Evolutionary conservation across 2,888 invertebrate species (phyloP).

Genomic region (Meiosimyza decipiens): DNA sequence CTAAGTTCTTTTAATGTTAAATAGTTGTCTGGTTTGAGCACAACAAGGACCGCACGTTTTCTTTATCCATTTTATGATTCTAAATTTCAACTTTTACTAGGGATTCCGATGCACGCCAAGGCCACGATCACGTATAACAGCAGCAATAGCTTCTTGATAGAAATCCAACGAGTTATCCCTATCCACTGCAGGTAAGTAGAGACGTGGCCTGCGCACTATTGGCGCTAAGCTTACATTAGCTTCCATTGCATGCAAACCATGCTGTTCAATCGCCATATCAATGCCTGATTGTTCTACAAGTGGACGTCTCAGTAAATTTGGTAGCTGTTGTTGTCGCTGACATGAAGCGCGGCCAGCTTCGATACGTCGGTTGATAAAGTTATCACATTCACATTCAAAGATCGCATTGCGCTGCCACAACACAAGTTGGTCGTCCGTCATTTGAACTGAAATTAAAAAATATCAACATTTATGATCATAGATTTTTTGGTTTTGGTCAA

Average conservation of each 20-base stretch:
- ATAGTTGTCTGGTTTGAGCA: too few relatives aligned
- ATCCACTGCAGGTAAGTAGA: conserved; percentile 33
- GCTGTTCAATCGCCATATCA: conserved; percentile 49
- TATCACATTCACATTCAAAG: conserved; percentile 53
- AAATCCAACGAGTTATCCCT: conserved; percentile 36
- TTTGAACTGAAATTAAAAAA: conserved; percentile 49
- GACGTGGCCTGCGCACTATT: conserved; percentile 35
- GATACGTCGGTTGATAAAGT: conserved; percentile 51
- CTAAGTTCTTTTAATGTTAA: too few relatives aligned
- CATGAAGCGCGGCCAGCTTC: conserved; percentile 38
- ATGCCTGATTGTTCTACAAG: conserved; percentile 49
- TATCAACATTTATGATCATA: neutral
- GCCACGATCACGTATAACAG: conserved; percentile 44
- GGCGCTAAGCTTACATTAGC: conserved; percentile 32
- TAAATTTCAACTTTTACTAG: neutral
- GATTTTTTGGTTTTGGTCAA: neutral
- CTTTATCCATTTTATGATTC: too few relatives aligned
- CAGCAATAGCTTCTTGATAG: conserved; percentile 45
- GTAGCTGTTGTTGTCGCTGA: conserved; percentile 26
- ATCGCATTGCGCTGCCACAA: conserved; percentile 53
- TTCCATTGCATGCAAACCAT: conserved; percentile 44
- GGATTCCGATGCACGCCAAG: conserved; percentile 40
- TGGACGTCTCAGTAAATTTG: conserved; percentile 27
- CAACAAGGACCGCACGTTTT: too few relatives aligned
- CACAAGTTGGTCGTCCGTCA: conserved; percentile 51